Evolutionary conservation across 2,113 vertebrate genomes (phyloP).

Genomic region (Spea bombifrons): DNA sequence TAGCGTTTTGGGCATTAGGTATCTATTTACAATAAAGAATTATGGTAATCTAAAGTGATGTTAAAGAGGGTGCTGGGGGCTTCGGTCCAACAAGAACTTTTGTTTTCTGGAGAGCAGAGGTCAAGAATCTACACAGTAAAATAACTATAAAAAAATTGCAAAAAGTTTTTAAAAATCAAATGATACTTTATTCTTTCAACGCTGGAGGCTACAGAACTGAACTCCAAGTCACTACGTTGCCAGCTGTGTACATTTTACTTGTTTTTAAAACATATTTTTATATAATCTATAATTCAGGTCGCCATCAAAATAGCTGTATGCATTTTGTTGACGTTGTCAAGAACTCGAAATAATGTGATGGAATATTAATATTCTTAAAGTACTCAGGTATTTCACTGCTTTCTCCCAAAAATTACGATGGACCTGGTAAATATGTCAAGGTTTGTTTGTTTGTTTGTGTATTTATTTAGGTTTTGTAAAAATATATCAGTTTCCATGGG

Average conservation of each 20-base stretch:
- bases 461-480: too few relatives aligned
- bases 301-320: neutral
- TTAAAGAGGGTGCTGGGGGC: neutral
- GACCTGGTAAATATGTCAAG: too few relatives aligned
- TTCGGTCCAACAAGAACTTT: neutral
- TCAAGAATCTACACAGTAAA: neutral
- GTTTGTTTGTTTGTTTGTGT: too few relatives aligned
- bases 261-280: neutral
- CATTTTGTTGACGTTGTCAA: slow-evolving; percentile 9
- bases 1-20: neutral
- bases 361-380: slow-evolving; percentile 9
- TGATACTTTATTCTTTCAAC: neutral
- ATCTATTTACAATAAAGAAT: neutral
- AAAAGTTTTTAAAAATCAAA: neutral
- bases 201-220: neutral
- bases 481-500: too few relatives aligned
- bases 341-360: slow-evolving; percentile 14
- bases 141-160: neutral
- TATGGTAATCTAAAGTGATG: neutral
- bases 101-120: neutral
- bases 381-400: neutral
- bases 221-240: neutral
- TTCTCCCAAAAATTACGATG: neutral
- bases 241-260: neutral
- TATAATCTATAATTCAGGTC: neutral